Evolutionary conservation across 2,888 invertebrate genomes (phyloP).

Genomic region (Diadegma fenestrale): DNA sequence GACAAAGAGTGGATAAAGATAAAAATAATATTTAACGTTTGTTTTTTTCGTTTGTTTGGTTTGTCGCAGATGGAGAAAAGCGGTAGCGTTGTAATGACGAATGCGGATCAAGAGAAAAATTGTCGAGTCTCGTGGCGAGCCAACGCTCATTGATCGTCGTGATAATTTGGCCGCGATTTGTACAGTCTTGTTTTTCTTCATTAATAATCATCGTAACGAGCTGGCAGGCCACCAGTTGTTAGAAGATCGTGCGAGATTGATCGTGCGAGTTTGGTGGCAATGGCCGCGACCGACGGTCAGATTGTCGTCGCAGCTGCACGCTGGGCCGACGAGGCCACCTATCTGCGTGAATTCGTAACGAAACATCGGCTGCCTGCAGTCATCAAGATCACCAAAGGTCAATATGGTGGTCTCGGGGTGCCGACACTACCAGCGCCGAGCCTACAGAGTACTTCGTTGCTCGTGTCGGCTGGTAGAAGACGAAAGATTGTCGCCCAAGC

Average conservation of each 20-base stretch:
- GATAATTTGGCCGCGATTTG: slow-evolving; percentile 7
- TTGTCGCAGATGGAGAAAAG: slow-evolving; percentile 82
- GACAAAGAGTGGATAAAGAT: slow-evolving; percentile 1
- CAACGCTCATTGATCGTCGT: slow-evolving; percentile 25
- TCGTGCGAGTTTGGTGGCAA: slow-evolving; percentile 79
- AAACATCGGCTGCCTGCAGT: slow-evolving; percentile 93
- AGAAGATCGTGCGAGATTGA: slow-evolving; percentile 55
- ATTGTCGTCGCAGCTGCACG: slow-evolving; percentile 94
- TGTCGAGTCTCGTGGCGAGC: slow-evolving; percentile 36
- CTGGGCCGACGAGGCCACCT: slow-evolving; percentile 90
- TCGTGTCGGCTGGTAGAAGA: slow-evolving; percentile 93
- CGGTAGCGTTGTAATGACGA: slow-evolving; percentile 70
- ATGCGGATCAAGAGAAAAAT: slow-evolving; percentile 69
- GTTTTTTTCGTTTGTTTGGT: slow-evolving; percentile 29
- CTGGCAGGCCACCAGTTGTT: slow-evolving; percentile 67
- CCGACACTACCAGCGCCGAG: slow-evolving; percentile 95
- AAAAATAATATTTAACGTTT: background rate
- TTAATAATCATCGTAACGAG: slow-evolving; percentile 50
- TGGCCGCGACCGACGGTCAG: slow-evolving; percentile 97
- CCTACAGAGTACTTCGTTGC: slow-evolving; percentile 93
- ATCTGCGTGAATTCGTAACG: slow-evolving; percentile 90
- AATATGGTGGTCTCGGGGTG: slow-evolving; percentile 96
- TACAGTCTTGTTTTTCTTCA: background rate
- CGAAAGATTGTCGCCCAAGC: slow-evolving; percentile 95
- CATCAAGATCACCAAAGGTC: slow-evolving; percentile 96